Base-by-base conservation (phyloP, 2,797 vertebrate species). In the Hapalemur alaotrensis region DNA sequence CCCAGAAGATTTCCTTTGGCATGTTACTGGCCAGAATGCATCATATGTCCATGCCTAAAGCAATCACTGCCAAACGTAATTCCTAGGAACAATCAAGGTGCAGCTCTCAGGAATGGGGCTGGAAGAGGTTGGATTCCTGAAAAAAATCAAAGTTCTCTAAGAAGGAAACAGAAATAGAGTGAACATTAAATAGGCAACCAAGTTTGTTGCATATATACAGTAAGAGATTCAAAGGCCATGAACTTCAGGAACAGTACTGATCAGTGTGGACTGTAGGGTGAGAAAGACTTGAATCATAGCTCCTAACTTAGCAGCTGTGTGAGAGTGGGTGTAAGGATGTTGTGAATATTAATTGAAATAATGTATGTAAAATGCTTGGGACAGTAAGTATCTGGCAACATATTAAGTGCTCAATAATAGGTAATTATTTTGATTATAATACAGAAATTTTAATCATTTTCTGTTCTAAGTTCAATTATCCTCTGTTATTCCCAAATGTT, bases 401-500 rank as follows among this genome's bases (percentile, higher is more conserved):
- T 59, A 83, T 57, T 48, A 89, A 85, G n/a, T 72, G 7, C 9
- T 43, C 43, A 88, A 38, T 88, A 70, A 57, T 86, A 78, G 32
- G 28, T 65, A n/a, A 94, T 78, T 89, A 81, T 63, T 93, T 91
- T 93, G 32, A 86, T 92, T 84, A 84, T 35, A 52, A 70, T 76
- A 70, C n/a, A 91, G 18, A 59, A 61, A 48, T 79, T 78, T 81
- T 38, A 72, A 67, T 92, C 9, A 73, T 73, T 92, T 79, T 63
- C 32, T 94, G 14, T 83, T 54, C 28, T 75, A 88, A 88, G 43
- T 3, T 73, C 35, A 80, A 25, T 79, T 92, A 63, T 67, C 72
- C 43, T 81, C 43, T 79, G 38, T 61, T 90, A 79, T 83, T 22
- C 69, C 46, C 72, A 94, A 61, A 79, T 88, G 8, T 48, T 90